phyloP scores from a whole-genome alignment of 2,113 vertebrate genomes.

The Helogale parvula region DNA sequence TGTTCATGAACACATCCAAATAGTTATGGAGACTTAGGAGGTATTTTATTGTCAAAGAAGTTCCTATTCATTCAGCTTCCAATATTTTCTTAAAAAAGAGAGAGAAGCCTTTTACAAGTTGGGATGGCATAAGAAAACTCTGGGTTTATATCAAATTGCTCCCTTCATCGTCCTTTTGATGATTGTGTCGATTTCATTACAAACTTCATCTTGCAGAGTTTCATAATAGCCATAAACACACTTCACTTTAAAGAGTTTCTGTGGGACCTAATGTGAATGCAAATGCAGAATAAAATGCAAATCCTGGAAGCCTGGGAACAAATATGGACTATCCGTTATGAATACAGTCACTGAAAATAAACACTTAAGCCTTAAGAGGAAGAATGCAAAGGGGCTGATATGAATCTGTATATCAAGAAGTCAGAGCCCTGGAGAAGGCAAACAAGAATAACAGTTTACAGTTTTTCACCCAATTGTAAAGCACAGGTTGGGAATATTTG shows the following conservation, averaged over 20 bases:
- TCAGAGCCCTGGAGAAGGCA: conserved; percentile 28
- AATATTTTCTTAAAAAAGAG: conserved; percentile 46
- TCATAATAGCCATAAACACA: conserved; percentile 52
- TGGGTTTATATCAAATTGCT: conserved; percentile 6
- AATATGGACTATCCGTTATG: conserved; percentile 67
- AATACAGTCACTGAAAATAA: conserved; percentile 39
- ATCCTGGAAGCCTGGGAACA: conserved; percentile 48
- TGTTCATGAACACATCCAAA: conserved; percentile 50
- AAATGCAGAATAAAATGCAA: neutral
- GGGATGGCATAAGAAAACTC: conserved; percentile 34
- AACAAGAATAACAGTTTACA: conserved; percentile 7
- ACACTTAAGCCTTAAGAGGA: conserved; percentile 6
- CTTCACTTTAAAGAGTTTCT: conserved; percentile 62
- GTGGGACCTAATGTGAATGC: neutral
- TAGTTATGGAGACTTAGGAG: conserved; percentile 38
- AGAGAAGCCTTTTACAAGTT: conserved; percentile 43
- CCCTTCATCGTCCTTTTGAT: conserved; percentile 31
- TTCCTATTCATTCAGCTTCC: conserved; percentile 27
- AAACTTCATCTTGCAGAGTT: conserved; percentile 66
- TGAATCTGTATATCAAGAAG: conserved; percentile 32
- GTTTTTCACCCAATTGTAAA: conserved; percentile 48
- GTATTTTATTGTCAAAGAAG: conserved; percentile 58
- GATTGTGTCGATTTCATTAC: neutral
- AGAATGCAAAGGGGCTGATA: neutral
- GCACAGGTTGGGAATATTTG: conserved; percentile 16